These are phyloP conservation scores for Hoplias malabaricus DNA, from an alignment of 2,113 vertebrate species.

Conservation along the genomic window DNA sequence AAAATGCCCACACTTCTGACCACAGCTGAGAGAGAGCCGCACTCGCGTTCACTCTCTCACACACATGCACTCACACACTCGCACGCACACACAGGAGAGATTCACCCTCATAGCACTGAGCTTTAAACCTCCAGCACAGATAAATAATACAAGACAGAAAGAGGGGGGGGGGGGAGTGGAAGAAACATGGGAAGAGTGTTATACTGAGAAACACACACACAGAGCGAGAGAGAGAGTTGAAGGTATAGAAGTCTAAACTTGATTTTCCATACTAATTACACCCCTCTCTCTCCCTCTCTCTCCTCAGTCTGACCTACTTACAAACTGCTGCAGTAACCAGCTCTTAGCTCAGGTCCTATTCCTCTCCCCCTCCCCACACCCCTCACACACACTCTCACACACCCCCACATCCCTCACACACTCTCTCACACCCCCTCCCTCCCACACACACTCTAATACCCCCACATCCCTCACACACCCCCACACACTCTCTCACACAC, in stretches of 20 bases:
- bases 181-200: not conserved
- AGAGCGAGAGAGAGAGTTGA: not conserved
- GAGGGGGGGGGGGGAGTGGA: not conserved
- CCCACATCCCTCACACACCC: constrained; percentile 59
- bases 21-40: too few relatives aligned
- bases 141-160: constrained; percentile 69
- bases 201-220: not conserved
- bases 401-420: not conserved
- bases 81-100: not conserved
- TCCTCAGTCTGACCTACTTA: constrained; percentile 48
- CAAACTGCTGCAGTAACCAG: constrained; percentile 35
- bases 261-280: too few relatives aligned
- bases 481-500: constrained; percentile 12
- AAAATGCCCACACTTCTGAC: too few relatives aligned
- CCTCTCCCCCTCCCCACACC: not conserved
- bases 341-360: not conserved
- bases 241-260: constrained; percentile 3
- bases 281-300: not conserved
- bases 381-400: not conserved
- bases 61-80: too few relatives aligned
- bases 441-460: constrained; percentile 36
- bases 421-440: constrained; percentile 29
- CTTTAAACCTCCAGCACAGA: constrained; percentile 55
- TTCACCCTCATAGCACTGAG: too few relatives aligned
- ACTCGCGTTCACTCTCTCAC: too few relatives aligned